Evolutionary conservation across 1,140 invertebrate species (phyloP), one percentile per base, ranked within the genome.

Genomic region (Aphaenogaster rudis): DNA sequence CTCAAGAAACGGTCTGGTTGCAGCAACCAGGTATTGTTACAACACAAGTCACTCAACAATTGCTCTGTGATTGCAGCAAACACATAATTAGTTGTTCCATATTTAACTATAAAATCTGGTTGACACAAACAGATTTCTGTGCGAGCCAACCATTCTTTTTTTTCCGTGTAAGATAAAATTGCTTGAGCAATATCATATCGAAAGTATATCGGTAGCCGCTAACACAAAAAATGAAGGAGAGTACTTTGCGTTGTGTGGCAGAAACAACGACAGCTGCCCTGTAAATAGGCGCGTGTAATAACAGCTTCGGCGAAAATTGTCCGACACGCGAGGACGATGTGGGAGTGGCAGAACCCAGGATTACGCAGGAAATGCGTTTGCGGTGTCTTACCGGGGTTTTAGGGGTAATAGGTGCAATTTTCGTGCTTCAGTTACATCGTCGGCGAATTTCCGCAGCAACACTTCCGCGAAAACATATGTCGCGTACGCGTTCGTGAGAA

Each of bases 311-410:
- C n/a, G 48, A 74, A 84, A 84, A 74, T 80, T 8, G 45, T 39
- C 33, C 54, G 80, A 84, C 80, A 84, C 69, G 80, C 80, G 54
- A 82, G 39, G 66, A 69, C 28, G 74, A 28, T 28, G 15, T 67
- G 17, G 39, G 21, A 72, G 57, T 48, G 69, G 69, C 28, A 21
- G 63, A 13, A 52, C 57, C 64, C 50, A 57, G 81, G 72, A 86
- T 86, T 86, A 80, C 61, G 74, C 72, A 80, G 84, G 72, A 86
- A 86, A 77, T 42, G 74, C 64, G 57, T 54, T 42, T 13, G 45
- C 48, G 15, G 3, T 74, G 17, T 48, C 52, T 74, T 54, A 36
- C 28, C 52, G 80, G 42, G 33, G 69, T 74, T 82, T 82, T 39
- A 50, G 54, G 69, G 17, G 69, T 63, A 74, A 82, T 72, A 82